Conservation (phyloP, 1,140 invertebrate species). For the Drosophila setifemur region DNA sequence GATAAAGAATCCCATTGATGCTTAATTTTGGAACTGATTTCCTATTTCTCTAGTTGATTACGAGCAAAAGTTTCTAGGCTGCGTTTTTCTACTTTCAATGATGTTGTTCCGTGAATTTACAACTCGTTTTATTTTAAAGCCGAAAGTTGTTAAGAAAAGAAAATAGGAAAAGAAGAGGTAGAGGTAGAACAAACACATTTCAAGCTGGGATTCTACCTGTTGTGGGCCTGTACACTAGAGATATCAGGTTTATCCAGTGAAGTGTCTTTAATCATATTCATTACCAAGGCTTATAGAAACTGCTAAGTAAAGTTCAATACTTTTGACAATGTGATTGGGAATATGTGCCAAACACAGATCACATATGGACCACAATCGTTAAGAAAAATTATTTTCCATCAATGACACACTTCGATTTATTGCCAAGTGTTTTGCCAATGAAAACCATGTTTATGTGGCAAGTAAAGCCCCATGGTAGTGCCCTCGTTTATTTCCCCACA, state of each 20-base stretch:
- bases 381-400: constrained; percentile 9
- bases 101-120: constrained; percentile 7
- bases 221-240: background rate
- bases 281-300: background rate
- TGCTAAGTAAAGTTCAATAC: background rate
- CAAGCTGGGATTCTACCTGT: constrained; percentile 17
- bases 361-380: background rate
- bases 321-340: no score
- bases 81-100: background rate
- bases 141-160: constrained; percentile 21
- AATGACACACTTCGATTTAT: constrained; percentile 16
- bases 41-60: background rate
- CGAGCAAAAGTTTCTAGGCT: background rate
- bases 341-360: background rate
- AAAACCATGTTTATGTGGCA: constrained; percentile 38
- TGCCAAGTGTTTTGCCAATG: constrained; percentile 5
- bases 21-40: background rate
- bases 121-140: constrained; percentile 24
- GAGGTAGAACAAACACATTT: constrained; percentile 27
- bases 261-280: background rate
- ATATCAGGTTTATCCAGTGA: constrained; percentile 3
- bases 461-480: constrained; percentile 10
- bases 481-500: constrained; percentile 17
- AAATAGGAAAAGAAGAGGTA: background rate
- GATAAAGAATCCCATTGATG: background rate